phyloP scores from a whole-genome alignment of 2,797 vertebrate species.

The Pangasius sanitwongsei region DNA sequence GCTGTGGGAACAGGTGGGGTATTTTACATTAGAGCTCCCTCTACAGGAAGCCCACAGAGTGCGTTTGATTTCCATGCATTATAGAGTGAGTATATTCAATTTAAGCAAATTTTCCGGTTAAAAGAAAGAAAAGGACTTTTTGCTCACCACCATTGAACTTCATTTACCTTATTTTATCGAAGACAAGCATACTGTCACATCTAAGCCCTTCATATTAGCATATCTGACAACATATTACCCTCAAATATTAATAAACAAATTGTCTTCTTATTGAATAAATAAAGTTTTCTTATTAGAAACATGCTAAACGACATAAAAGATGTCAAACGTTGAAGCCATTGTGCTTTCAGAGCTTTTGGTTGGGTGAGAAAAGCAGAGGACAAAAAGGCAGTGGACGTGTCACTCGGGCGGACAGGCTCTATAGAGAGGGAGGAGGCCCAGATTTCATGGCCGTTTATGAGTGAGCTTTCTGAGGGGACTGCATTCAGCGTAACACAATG shows the following conservation, averaged over 20 bases:
- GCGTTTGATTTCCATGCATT: background rate
- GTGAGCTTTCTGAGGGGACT: slow-evolving; percentile 62
- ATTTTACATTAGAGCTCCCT: slow-evolving; percentile 52
- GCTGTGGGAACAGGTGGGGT: slow-evolving; percentile 27
- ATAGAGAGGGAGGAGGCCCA: slow-evolving; percentile 61
- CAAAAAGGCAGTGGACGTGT: slow-evolving; percentile 69
- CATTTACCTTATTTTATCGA: background rate
- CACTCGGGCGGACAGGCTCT: slow-evolving; percentile 60
- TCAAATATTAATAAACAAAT: slow-evolving; percentile 6
- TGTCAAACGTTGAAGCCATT: slow-evolving; percentile 36
- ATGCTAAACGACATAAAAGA: slow-evolving; percentile 26
- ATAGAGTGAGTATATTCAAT: background rate
- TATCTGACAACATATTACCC: background rate
- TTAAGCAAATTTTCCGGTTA: background rate
- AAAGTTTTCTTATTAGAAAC: slow-evolving; percentile 29
- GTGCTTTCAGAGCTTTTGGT: slow-evolving; percentile 39
- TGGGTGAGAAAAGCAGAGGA: slow-evolving; percentile 52
- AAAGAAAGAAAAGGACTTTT: background rate
- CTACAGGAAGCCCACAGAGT: slow-evolving; percentile 42
- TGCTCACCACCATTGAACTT: background rate
- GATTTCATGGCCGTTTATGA: slow-evolving; percentile 74
- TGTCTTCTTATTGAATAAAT: slow-evolving; percentile 13
- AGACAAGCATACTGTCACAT: background rate
- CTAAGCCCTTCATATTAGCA: background rate
- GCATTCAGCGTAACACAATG: slow-evolving; percentile 71